phyloP scores from a whole-genome alignment of 2,113 vertebrate genomes.

The Podarcis cretensis region DNA sequence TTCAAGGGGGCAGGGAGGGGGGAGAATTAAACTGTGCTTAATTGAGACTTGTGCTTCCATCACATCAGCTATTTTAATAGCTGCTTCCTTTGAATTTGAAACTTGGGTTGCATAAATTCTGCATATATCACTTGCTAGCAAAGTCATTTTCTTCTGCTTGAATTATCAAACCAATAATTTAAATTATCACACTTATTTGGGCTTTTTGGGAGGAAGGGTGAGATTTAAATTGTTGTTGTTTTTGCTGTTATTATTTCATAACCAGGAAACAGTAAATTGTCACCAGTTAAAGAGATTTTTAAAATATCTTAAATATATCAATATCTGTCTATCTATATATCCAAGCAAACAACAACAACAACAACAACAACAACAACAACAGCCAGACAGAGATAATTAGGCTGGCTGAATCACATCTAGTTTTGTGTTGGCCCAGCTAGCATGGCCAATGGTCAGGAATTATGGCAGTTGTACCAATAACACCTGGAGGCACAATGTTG shows the following conservation, averaged over 20 bases:
- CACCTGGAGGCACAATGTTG: background rate
- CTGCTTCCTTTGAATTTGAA: constrained; percentile 20
- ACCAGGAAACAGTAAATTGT: background rate
- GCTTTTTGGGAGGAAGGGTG: too few species aligned
- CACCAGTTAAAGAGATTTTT: background rate
- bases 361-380: background rate
- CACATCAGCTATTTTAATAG: background rate
- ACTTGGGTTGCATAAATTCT: background rate
- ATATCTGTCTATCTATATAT: too few species aligned
- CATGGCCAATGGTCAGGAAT: background rate
- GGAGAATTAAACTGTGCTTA: background rate
- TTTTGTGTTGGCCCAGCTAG: background rate
- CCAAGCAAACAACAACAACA: background rate
- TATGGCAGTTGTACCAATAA: background rate
- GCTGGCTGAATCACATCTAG: background rate
- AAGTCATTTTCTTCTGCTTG: background rate
- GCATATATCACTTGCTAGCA: background rate
- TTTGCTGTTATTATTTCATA: constrained; percentile 15
- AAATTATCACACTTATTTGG: background rate
- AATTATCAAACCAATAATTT: constrained; percentile 7
- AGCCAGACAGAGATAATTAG: background rate
- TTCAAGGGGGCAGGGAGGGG: constrained; percentile 20
- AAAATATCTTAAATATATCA: too few species aligned
- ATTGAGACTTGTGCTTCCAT: background rate
- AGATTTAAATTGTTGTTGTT: too few species aligned